Base-by-base conservation (phyloP, 2,888 invertebrate genomes). In the Saturnia pavonia region DNA sequence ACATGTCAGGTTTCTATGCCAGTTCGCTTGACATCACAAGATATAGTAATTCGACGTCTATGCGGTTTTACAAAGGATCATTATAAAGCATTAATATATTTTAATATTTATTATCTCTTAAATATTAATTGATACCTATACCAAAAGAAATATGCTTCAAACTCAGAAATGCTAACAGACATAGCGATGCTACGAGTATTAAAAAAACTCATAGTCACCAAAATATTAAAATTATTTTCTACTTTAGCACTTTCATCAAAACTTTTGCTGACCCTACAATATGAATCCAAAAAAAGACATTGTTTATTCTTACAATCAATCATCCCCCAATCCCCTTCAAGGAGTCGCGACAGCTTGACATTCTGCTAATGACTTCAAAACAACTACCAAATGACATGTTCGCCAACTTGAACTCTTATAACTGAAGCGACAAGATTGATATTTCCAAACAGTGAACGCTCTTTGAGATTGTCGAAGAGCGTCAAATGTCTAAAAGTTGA, bases 331-430 rank as follows among this genome's bases (percentile, higher is more conserved):
- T 78, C 81, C 78, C 75, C 77, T 74, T 76, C 74, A 75, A 75
- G 75, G 72, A 81, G 77, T 76, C 78, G 75, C 74, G 82, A 83
- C 83, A 80, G 77, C 77, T 82, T 85, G 87, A 83, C 87, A 82
- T 85, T 84, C 83, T 74, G 77, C 83, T 80, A 85, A 83, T 80
- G 82, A 82, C 80, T 75, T 73, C 71, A 72, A 74, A 74, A 77
- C 76, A 73, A 74, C 75, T 71, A 67, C 71, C 73, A 74, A 48
- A 43, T 54, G 25, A 42, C 8, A 57, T 70, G 68, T 69, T 70
- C 63, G 34, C 11, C 67, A 25, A 74, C 45, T 74, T 72, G 69
- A 72, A 45, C 73, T 72, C 67, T 69, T 81, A 73, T 74, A 7
- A 0, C 14, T 8, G 51, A 9, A 68, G n/a, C 65, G 11, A 40